Percentiles rank a stretch among this genome's conserved stretches.
Evolutionary conservation across 2,797 vertebrate species (phyloP).

Genomic region (Amphiprion clarkii): DNA sequence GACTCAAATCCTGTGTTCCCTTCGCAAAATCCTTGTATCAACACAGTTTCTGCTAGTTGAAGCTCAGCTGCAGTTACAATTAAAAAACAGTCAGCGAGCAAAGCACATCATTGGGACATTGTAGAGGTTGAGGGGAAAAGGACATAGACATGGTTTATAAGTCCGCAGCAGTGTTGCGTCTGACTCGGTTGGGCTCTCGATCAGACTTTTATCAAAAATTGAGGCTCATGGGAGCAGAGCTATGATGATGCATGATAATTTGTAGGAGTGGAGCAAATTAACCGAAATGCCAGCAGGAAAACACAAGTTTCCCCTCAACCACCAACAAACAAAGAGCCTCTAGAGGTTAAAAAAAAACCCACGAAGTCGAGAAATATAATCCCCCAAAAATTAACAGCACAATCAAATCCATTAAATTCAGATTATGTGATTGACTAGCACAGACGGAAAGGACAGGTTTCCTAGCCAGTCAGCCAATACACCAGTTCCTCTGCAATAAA

Average conservation of each 20-base stretch:
- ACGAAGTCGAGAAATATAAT: not conserved
- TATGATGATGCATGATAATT: not conserved
- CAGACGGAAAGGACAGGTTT: not conserved
- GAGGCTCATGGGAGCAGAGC: not conserved
- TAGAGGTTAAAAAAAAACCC: not conserved
- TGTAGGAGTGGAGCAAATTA: not conserved
- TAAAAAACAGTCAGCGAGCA: not conserved
- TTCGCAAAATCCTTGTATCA: not conserved
- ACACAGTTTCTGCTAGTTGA: not conserved
- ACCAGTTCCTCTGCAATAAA: slow-evolving; percentile 12
- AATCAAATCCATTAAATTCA: not conserved
- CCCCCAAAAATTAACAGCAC: not conserved
- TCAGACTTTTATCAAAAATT: slow-evolving; percentile 3
- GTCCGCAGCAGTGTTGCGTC: not conserved
- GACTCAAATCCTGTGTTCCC: too few relatives aligned
- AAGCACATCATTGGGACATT: not conserved
- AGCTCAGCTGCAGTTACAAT: not conserved
- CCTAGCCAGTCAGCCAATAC: slow-evolving; percentile 4
- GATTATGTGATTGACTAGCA: not conserved
- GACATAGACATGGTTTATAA: not conserved
- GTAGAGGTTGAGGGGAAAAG: not conserved
- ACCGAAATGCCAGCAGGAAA: not conserved
- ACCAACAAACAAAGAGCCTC: not conserved
- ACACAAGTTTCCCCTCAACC: not conserved
- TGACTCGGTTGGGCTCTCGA: not conserved